Percentiles rank a stretch among this genome's conserved stretches.
Evolutionary conservation across 2,888 invertebrate species (phyloP).

Genomic region (Leistus spinibarbis): DNA sequence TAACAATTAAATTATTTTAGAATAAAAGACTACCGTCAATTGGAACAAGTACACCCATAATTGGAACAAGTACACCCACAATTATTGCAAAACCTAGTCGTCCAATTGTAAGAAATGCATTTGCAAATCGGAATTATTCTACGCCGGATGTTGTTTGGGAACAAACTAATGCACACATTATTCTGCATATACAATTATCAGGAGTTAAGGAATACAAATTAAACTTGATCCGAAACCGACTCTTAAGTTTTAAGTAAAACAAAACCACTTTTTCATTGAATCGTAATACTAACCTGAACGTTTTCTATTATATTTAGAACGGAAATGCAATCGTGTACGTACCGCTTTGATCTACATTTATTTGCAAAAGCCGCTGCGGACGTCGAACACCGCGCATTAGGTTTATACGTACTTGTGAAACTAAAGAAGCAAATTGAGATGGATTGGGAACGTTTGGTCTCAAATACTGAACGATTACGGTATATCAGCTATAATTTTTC

Average conservation of each 20-base stretch:
- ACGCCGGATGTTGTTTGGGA: slow-evolving; percentile 53
- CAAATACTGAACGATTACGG: slow-evolving; percentile 46
- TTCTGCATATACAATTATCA: slow-evolving; percentile 48
- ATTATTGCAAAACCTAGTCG: neutral
- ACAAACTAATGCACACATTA: slow-evolving; percentile 48
- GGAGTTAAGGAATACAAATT: slow-evolving; percentile 47
- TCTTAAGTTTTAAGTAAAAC: slow-evolving; percentile 50
- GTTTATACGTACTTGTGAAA: slow-evolving; percentile 47
- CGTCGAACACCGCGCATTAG: slow-evolving; percentile 46
- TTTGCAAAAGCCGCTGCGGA: slow-evolving; percentile 46
- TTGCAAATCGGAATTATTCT: slow-evolving; percentile 43
- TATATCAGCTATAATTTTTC: slow-evolving; percentile 50
- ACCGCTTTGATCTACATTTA: slow-evolving; percentile 44
- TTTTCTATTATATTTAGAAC: slow-evolving; percentile 1
- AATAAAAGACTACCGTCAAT: neutral
- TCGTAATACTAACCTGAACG: slow-evolving; percentile 45
- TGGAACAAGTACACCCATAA: neutral
- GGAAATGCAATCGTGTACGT: neutral
- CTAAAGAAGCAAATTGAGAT: slow-evolving; percentile 47
- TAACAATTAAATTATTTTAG: neutral
- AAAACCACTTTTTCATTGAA: neutral
- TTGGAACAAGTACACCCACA: slow-evolving; percentile 32
- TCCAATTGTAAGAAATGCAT: neutral
- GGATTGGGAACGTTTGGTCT: slow-evolving; percentile 51
- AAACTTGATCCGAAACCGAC: slow-evolving; percentile 45